A percentile compares a stretch with the other conserved stretches of the same genome.
Conservation (phyloP, 2,113 vertebrate species). For the Pseudolaguvia tuberculata region DNA sequence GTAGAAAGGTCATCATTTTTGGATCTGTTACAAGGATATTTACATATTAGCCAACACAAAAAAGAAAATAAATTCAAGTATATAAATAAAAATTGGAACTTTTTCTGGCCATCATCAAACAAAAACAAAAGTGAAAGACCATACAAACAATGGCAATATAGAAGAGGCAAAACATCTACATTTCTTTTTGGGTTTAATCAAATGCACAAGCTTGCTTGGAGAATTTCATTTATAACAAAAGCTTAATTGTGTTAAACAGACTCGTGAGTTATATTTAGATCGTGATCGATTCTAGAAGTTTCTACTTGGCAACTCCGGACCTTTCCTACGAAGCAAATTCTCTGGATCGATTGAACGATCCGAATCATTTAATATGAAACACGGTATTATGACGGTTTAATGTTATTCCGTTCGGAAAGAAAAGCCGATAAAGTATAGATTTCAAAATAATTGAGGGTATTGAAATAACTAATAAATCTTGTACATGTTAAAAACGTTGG, state of each 20-base stretch:
- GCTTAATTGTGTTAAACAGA: background rate
- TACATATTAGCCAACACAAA: background rate
- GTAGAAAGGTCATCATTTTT: slow-evolving; percentile 96
- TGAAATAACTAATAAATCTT: too few species aligned
- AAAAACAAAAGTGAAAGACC: slow-evolving; percentile 20
- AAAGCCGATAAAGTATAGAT: too few species aligned
- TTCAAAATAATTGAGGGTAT: too few species aligned
- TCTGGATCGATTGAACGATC: background rate
- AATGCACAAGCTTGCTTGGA: background rate
- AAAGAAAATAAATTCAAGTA: background rate
- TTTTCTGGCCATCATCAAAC: background rate
- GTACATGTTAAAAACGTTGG: too few species aligned
- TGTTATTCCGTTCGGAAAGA: too few species aligned
- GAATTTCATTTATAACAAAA: background rate
- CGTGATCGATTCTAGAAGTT: background rate
- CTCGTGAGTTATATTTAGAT: background rate
- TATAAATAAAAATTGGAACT: background rate
- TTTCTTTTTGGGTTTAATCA: background rate
- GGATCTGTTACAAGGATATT: slow-evolving; percentile 66
- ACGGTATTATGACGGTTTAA: too few species aligned
- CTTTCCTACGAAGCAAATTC: background rate
- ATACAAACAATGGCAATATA: background rate
- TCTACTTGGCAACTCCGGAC: slow-evolving; percentile 12
- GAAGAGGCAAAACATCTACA: too few species aligned
- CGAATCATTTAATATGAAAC: background rate